Conservation (phyloP, 2,888 invertebrate genomes). For the Cryptocephalus moraei region DNA sequence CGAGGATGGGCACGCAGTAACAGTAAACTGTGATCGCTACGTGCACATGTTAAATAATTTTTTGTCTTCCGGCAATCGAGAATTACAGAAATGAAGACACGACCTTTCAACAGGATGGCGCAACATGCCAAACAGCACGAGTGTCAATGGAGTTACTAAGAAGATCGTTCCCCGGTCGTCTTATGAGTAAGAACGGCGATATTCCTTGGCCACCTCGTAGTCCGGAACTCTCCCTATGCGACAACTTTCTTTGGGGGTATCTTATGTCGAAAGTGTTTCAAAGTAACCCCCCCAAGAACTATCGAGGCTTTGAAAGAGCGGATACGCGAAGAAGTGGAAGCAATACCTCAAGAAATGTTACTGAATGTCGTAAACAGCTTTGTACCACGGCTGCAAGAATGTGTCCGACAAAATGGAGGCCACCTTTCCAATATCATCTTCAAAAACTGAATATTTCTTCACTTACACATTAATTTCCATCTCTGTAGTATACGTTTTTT, state of each 20-base stretch:
- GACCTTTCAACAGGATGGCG: conserved; percentile 2
- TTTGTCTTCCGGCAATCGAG: neutral
- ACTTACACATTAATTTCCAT: neutral
- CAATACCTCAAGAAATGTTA: conserved; percentile 2
- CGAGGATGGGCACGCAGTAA: neutral
- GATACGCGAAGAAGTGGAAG: conserved; percentile 2
- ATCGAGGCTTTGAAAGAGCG: neutral
- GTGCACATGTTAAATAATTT: neutral
- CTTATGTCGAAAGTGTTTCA: neutral
- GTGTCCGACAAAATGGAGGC: conserved; percentile 1
- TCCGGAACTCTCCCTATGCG: neutral
- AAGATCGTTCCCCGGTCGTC: neutral
- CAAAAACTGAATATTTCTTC: neutral
- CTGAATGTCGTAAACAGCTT: conserved; percentile 2
- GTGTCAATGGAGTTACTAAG: conserved; percentile 1
- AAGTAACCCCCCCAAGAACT: neutral
- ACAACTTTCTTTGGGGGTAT: neutral
- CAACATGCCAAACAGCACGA: conserved; percentile 1
- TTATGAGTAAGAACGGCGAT: no score
- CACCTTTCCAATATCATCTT: conserved; percentile 1
- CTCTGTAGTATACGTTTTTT: neutral
- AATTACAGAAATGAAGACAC: neutral
- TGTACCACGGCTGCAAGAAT: conserved; percentile 1
- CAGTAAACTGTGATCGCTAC: neutral
- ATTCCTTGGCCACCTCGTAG: neutral